Percentiles rank a stretch among this genome's conserved stretches.
Evolutionary conservation across 2,113 vertebrate species (phyloP).

Genomic region (Pterocles gutturalis): DNA sequence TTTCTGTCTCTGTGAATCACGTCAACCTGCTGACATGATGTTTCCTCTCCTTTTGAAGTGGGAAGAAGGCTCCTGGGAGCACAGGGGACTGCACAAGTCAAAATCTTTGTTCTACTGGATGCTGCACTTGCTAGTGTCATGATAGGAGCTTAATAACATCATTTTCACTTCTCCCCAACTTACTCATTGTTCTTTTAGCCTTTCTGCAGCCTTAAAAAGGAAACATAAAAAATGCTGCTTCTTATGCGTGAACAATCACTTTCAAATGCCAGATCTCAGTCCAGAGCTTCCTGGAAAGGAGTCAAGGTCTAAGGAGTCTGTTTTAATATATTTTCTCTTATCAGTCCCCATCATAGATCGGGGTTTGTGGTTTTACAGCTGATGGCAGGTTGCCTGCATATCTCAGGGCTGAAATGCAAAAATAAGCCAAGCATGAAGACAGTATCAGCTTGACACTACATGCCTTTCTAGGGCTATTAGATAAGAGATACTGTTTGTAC

Average conservation of each 20-base stretch:
- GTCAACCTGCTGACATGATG: background rate
- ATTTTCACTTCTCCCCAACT: background rate
- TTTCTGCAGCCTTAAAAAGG: constrained; percentile 40
- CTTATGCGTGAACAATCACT: constrained; percentile 48
- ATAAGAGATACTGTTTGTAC: constrained; percentile 67
- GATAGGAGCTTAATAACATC: background rate
- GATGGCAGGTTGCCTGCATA: constrained; percentile 70
- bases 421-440: constrained; percentile 70
- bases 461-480: constrained; percentile 71
- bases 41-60: constrained; percentile 38
- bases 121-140: background rate
- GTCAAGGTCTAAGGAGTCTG: constrained; percentile 62
- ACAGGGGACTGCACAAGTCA: background rate
- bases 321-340: constrained; percentile 66
- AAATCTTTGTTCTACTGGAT: constrained; percentile 37
- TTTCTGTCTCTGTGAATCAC: background rate
- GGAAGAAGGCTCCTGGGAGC: background rate
- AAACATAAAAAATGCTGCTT: background rate
- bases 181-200: background rate
- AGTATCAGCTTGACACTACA: constrained; percentile 69
- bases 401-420: constrained; percentile 65
- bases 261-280: constrained; percentile 57
- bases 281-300: constrained; percentile 58
- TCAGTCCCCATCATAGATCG: constrained; percentile 58
- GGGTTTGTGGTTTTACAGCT: constrained; percentile 72